Conservation (phyloP, 2,888 invertebrate genomes). For the Microctonus brassicae region DNA sequence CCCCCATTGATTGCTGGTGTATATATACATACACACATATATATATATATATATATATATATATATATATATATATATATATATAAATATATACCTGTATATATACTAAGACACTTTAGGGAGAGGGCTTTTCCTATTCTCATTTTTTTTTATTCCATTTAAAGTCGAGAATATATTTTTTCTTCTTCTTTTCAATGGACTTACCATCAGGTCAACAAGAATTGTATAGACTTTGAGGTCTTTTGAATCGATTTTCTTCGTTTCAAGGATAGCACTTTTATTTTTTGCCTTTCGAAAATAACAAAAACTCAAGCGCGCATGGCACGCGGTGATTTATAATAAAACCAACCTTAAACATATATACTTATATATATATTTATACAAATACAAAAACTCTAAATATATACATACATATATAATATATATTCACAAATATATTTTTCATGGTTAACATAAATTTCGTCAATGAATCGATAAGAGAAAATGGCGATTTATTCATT, state of each 20-base stretch:
- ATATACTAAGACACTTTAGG: neutral
- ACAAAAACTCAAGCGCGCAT: constrained; percentile 45
- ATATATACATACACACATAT: neutral
- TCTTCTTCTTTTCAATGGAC: constrained; percentile 17
- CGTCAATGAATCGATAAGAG: no score
- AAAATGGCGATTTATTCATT: no score
- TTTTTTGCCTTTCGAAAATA: constrained; percentile 56
- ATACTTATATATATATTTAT: neutral
- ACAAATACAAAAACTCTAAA: neutral
- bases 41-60: no score
- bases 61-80: neutral
- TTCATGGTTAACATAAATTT: no score
- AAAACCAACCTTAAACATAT: neutral
- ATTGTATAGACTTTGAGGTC: constrained; percentile 23
- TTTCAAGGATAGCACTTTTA: constrained; percentile 44
- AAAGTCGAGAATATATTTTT: neutral
- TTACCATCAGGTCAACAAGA: constrained; percentile 24
- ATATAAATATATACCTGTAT: no score
- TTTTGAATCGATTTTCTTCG: constrained; percentile 39
- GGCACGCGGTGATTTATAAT: constrained; percentile 27
- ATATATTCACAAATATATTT: no score
- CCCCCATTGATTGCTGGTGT: constrained; percentile 13
- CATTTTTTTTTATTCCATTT: constrained; percentile 6
- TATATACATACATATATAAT: no score
- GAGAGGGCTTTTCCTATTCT: constrained; percentile 1